These are phyloP conservation scores for Lerista edwardsae DNA, from an alignment of 2,797 vertebrate species.

Conservation along the genomic window DNA sequence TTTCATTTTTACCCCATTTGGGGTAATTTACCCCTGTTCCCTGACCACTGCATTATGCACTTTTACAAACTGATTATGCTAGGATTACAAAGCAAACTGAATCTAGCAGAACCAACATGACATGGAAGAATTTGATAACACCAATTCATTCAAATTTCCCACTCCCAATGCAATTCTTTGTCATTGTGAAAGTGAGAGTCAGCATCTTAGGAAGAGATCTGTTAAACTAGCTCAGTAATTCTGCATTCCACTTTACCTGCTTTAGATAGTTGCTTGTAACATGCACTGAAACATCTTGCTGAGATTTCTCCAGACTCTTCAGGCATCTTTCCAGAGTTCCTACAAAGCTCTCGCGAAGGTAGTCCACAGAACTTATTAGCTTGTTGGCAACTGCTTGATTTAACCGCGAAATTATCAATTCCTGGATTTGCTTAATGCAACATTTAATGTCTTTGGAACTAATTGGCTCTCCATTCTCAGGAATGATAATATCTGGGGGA, in stretches of 20 bases:
- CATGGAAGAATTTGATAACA: not conserved
- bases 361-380: constrained; percentile 95
- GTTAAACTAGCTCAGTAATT: not conserved
- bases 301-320: constrained; percentile 92
- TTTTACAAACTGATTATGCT: not conserved
- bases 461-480: constrained; percentile 89
- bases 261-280: constrained; percentile 93
- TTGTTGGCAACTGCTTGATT: constrained; percentile 98
- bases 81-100: not conserved
- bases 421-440: constrained; percentile 96
- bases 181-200: not conserved
- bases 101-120: not conserved
- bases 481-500: constrained; percentile 87
- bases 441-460: constrained; percentile 92
- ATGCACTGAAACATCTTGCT: constrained; percentile 83
- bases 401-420: constrained; percentile 90
- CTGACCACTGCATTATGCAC: no score
- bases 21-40: no score
- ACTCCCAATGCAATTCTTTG: not conserved
- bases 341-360: constrained; percentile 95
- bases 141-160: not conserved
- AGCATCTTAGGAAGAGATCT: not conserved
- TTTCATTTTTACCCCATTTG: no score
- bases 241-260: constrained; percentile 74
- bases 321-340: constrained; percentile 96